Evolutionary conservation across 2,888 invertebrate genomes (phyloP).

Genomic region (Ceriagrion tenellum): DNA sequence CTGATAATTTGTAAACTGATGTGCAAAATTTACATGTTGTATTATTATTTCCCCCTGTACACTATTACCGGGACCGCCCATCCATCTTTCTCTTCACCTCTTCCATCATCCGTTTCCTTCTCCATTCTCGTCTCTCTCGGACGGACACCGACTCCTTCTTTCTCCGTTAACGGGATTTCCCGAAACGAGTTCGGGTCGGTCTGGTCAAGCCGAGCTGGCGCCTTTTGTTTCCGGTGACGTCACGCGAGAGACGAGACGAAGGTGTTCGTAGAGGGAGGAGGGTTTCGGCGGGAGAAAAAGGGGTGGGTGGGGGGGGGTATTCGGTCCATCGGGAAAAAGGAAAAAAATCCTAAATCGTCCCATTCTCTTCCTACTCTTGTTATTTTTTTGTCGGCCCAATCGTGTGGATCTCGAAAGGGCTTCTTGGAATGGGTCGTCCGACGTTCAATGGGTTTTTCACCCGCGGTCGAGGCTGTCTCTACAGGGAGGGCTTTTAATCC

Average conservation of each 20-base stretch:
- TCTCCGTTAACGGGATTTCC: conserved; percentile 33
- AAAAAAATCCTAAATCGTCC: background rate
- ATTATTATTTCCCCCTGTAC: background rate
- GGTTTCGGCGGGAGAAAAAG: background rate
- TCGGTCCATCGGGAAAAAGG: background rate
- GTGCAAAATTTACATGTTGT: too few species aligned
- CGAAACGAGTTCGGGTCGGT: conserved; percentile 50
- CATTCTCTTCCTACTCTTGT: background rate
- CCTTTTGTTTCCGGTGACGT: conserved; percentile 49
- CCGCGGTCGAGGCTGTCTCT: too few species aligned
- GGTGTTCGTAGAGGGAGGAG: background rate
- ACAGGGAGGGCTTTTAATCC: too few species aligned
- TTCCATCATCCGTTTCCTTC: background rate
- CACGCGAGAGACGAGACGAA: background rate
- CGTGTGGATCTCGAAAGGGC: background rate
- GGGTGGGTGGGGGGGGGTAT: background rate
- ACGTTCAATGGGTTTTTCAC: too few species aligned
- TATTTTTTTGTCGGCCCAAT: background rate
- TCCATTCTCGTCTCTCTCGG: background rate
- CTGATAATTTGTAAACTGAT: too few species aligned
- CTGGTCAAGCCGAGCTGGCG: background rate
- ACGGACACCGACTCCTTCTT: background rate
- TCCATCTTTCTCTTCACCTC: background rate
- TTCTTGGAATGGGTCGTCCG: too few species aligned
- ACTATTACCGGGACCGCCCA: background rate